Conservation (phyloP, 2,797 vertebrate species). For the Coccyzus lansbergi region DNA sequence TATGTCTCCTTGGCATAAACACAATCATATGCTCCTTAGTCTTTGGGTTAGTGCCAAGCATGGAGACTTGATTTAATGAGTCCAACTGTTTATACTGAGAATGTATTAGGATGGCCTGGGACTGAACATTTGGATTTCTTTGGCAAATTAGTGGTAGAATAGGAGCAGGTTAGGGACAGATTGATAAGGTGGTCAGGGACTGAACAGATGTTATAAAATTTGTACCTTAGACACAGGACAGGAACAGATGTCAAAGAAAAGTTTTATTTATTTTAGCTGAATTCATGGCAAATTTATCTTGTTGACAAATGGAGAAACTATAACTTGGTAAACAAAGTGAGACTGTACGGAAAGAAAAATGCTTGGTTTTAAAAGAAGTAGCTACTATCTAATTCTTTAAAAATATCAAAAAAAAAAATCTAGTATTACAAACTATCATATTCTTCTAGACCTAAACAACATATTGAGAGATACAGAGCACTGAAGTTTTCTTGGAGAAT, state of each 20-base stretch:
- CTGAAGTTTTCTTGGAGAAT: background rate
- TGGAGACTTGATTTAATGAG: background rate
- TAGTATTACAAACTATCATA: background rate
- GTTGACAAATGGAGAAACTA: background rate
- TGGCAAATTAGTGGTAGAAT: background rate
- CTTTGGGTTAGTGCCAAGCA: background rate
- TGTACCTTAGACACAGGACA: background rate
- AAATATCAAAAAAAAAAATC: background rate
- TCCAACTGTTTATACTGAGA: background rate
- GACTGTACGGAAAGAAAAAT: background rate
- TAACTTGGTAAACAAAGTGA: background rate
- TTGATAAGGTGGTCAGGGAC: background rate
- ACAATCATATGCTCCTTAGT: background rate
- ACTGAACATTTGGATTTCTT: background rate
- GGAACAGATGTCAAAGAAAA: background rate
- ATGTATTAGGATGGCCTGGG: background rate
- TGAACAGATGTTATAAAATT: background rate
- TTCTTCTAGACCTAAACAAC: background rate
- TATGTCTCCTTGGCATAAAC: background rate
- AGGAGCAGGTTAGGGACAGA: background rate
- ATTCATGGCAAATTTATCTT: background rate
- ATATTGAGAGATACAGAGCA: background rate
- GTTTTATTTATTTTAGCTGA: background rate
- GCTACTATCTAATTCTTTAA: background rate
- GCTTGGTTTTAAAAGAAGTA: background rate